Conservation (phyloP, 2,797 vertebrate genomes). For the Chloroceryle amazona region DNA sequence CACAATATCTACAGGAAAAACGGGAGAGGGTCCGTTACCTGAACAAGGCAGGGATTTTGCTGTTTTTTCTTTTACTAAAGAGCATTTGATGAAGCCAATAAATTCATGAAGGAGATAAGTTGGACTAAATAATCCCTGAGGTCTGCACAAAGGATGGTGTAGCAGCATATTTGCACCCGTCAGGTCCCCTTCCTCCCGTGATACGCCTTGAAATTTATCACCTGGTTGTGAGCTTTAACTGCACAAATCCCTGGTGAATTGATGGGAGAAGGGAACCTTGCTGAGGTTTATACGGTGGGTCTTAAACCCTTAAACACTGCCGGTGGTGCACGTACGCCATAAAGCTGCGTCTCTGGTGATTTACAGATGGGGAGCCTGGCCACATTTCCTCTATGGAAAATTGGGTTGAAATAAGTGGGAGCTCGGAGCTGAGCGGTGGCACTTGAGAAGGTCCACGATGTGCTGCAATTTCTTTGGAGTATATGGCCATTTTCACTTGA, state of each 20-base stretch:
- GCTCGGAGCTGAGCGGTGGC: slow-evolving; percentile 24
- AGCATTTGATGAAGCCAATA: background rate
- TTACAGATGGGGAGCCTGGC: background rate
- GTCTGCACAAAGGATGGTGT: background rate
- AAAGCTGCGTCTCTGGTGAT: background rate
- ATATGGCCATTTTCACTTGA: slow-evolving; percentile 46
- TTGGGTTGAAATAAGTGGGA: slow-evolving; percentile 23
- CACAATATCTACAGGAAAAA: background rate
- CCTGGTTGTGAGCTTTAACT: background rate
- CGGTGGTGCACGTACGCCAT: rapidly evolving
- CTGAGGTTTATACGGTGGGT: background rate
- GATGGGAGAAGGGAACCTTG: background rate
- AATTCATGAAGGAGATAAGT: background rate
- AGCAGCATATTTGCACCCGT: background rate
- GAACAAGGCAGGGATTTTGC: background rate
- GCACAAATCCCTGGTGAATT: background rate
- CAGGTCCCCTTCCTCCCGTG: background rate
- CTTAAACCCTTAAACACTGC: slow-evolving; percentile 14
- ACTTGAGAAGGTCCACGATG: slow-evolving; percentile 31
- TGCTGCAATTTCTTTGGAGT: slow-evolving; percentile 40
- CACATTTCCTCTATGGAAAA: slow-evolving; percentile 23
- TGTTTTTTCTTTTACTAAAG: background rate
- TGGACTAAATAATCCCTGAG: background rate
- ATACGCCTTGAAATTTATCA: background rate
- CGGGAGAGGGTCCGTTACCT: background rate